Conservation (phyloP, 2,888 invertebrate species). For the Dugesia japonica region DNA sequence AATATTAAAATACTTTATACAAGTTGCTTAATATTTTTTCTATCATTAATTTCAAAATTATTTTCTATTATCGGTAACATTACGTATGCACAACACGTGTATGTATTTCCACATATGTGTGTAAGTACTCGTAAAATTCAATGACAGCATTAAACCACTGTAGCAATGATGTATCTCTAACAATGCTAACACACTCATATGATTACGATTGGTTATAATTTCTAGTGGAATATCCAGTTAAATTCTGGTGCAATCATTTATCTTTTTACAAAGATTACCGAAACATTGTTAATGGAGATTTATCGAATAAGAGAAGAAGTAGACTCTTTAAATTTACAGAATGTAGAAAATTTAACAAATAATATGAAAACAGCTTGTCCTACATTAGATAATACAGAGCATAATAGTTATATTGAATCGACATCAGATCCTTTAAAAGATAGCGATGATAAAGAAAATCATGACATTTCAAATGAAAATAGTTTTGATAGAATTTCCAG, state of each 20-base stretch:
- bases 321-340: background rate
- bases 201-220: background rate
- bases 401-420: background rate
- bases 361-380: slow-evolving; percentile 10
- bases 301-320: background rate
- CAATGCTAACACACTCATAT: slow-evolving; percentile 3
- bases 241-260: background rate
- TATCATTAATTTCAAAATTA: too few species aligned
- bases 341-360: background rate
- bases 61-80: too few species aligned
- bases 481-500: background rate
- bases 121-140: background rate
- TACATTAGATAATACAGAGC: background rate
- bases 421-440: background rate
- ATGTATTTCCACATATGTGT: background rate
- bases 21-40: too few species aligned
- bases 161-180: background rate
- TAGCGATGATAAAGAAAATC: slow-evolving; percentile 13
- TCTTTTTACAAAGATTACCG: background rate
- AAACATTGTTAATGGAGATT: background rate
- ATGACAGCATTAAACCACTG: background rate
- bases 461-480: background rate
- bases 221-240: background rate
- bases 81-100: background rate
- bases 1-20: too few species aligned